Evolutionary conservation across 2,888 invertebrate genomes (phyloP).

Genomic region (Machimus rusticus): DNA sequence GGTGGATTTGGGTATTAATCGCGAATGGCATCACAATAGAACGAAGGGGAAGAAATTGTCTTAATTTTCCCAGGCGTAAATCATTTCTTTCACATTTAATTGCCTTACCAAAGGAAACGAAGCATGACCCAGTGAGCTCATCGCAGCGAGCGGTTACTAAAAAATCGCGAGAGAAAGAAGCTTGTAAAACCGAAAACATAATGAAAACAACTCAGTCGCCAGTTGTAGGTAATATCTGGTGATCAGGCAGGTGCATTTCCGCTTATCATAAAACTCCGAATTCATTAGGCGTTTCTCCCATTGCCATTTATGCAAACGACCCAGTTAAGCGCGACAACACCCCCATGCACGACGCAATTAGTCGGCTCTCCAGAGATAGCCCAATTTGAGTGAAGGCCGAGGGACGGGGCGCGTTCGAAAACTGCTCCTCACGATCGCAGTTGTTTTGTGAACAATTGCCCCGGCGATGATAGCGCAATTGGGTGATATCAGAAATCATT

Average conservation of each 20-base stretch:
- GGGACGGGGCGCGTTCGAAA: background rate
- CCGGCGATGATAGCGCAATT: background rate
- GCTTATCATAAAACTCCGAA: conserved; percentile 11
- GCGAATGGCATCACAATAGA: conserved; percentile 7
- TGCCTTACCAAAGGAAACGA: conserved; percentile 18
- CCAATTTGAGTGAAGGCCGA: background rate
- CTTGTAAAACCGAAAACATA: background rate
- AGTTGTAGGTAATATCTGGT: background rate
- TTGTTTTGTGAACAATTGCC: background rate
- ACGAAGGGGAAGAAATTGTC: background rate
- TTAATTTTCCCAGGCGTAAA: conserved; percentile 28
- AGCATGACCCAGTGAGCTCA: conserved; percentile 35
- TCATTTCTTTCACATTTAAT: conserved; percentile 36
- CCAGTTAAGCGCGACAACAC: background rate
- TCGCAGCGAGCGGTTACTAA: background rate
- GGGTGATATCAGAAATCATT: background rate
- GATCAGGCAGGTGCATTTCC: conserved; percentile 30
- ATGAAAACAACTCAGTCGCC: background rate
- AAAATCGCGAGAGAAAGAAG: background rate
- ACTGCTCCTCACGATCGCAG: background rate
- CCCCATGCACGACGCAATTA: background rate
- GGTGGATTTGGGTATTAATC: background rate
- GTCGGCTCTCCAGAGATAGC: background rate
- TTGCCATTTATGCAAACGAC: background rate
- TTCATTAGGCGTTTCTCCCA: background rate